A percentile compares a stretch with the other conserved stretches of the same genome.
These are phyloP conservation scores for Crocallis elinguaria DNA, from an alignment of 2,888 invertebrate genomes.

Conservation along the genomic window DNA sequence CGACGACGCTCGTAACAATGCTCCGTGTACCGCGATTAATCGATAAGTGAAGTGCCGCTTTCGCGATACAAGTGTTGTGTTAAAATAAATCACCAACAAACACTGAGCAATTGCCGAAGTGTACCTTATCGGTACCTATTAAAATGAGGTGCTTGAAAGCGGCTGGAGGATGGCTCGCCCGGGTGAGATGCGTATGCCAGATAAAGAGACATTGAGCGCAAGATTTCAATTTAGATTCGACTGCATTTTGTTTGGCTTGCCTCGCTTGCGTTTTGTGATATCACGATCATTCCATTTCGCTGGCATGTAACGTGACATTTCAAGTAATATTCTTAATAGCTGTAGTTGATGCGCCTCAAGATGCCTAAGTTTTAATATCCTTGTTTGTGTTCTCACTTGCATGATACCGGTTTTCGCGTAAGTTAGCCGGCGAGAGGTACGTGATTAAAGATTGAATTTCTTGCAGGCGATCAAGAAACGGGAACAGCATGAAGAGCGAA, in stretches of 20 bases:
- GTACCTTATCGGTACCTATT: conserved; percentile 63
- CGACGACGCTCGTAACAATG: conserved; percentile 66
- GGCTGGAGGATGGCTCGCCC: conserved; percentile 81
- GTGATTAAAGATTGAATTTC: conserved; percentile 45
- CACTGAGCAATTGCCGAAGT: conserved; percentile 55
- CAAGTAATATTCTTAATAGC: conserved; percentile 46
- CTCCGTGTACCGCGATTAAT: conserved; percentile 72
- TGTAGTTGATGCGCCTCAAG: conserved; percentile 50
- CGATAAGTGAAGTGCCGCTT: conserved; percentile 76
- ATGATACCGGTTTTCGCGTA: conserved; percentile 37
- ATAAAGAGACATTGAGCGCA: conserved; percentile 67
- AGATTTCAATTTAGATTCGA: conserved; percentile 80
- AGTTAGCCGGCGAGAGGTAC: conserved; percentile 12
- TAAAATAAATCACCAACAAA: conserved; percentile 65
- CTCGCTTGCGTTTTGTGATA: conserved; percentile 63
- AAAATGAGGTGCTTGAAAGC: conserved; percentile 82
- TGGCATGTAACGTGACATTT: conserved; percentile 56
- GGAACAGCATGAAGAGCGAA: conserved; percentile 71
- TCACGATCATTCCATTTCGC: conserved; percentile 60
- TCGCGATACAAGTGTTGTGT: conserved; percentile 69
- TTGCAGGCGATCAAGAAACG: conserved; percentile 81
- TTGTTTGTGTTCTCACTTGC: conserved; percentile 46
- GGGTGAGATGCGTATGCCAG: conserved; percentile 77
- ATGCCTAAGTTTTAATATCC: conserved; percentile 42
- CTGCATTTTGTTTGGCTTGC: conserved; percentile 71